Base-by-base conservation (phyloP, 2,113 vertebrate species). In the Neogobius melanostomus region DNA sequence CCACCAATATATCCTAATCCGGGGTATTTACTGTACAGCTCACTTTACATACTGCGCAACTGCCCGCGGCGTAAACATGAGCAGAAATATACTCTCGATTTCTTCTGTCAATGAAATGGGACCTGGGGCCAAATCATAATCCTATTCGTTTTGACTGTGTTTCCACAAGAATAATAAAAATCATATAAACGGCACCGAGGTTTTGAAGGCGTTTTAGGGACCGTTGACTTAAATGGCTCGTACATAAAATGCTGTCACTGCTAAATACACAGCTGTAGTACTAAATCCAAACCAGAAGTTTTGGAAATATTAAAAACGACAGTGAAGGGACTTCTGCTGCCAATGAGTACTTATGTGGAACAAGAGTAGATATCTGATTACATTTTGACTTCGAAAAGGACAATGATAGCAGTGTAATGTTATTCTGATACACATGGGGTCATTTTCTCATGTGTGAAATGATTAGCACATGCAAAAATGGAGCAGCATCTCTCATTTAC, bases 11-110 rank as follows among this genome's bases (percentile, higher is more conserved):
- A 44, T 61, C 42, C 57, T 61, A 61, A 61, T 44, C 43, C 15
- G 15, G 11, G n/a, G 59, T 61, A 61, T 61, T 61, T 61, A 61
- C 36, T 15, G 36, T n/a, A n/a, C 42, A 9, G 59, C n/a, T 61
- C 42, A 5, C 14, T 45, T 61, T 61, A 61, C 59, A 15, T 15
- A 61, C 59, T 44, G 42, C n/a, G 8, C 42, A 61, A 9, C 14
- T 0, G 59, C 59, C 59, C 42, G 1, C 42, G 44, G 59, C 59
- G 42, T 45, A 61, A 61, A 61, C 59, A 61, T 16, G 9, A 44
- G 57, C 36, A 11, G 36, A 44, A 44, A 60, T 60, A 5, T n/a
- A 61, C 42, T 45, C 14, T 61, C 4, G 59, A 61, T 61, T 45
- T 43, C 3, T 28, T 17, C 16, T 10, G 16, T 59, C 3, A 15